Evolutionary conservation across 1,140 invertebrate genomes (phyloP).

Genomic region (Calephelis virginiensis): DNA sequence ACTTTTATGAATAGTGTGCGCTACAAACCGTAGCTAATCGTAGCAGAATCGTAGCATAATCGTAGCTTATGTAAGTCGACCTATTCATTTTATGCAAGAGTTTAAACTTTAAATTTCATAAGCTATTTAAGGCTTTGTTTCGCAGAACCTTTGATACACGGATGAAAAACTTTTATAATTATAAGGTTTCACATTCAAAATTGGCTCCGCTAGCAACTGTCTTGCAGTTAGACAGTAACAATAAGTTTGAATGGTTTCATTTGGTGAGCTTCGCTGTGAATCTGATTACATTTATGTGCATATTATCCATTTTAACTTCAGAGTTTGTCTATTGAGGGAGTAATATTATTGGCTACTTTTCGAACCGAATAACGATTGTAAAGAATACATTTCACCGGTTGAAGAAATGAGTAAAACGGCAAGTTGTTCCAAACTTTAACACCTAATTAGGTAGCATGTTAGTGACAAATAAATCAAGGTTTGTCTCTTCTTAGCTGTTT

Average conservation of each 20-base stretch:
- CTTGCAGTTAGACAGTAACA: constrained; percentile 5
- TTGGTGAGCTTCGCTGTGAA: neutral
- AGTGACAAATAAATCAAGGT: no score
- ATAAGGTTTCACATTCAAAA: constrained; percentile 8
- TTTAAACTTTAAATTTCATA: neutral
- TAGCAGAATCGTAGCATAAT: no score
- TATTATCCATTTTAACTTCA: neutral
- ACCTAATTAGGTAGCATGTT: no score
- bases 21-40: no score
- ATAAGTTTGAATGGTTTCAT: constrained; percentile 10
- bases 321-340: neutral
- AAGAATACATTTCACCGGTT: no score
- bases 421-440: no score
- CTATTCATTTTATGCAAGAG: neutral
- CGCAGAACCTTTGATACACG: neutral
- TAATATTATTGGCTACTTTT: no score
- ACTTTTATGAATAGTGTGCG: no score
- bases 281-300: neutral
- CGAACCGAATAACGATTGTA: no score
- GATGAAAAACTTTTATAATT: constrained; percentile 8
- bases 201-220: neutral
- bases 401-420: no score
- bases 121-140: neutral
- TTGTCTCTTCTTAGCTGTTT: no score
- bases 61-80: no score